Conservation (phyloP, 2,888 invertebrate genomes). For the Chloroclystis v-ata region DNA sequence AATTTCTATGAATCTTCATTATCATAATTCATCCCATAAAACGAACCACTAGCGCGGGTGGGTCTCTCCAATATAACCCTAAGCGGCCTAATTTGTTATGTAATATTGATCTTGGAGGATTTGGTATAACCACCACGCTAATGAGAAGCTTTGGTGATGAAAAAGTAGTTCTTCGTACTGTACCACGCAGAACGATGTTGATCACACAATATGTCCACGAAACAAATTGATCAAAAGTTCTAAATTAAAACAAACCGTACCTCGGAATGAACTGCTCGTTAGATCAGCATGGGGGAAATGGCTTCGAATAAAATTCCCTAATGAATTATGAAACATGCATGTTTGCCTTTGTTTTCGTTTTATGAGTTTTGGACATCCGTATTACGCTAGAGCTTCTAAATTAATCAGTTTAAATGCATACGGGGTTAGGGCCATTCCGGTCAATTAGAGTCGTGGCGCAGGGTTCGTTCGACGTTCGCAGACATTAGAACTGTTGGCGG, state of each 20-base stretch:
- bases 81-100: no score
- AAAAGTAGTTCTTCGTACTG: no score
- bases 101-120: no score
- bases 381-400: conserved; percentile 38
- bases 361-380: conserved; percentile 18
- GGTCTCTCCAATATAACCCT: no score
- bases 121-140: no score
- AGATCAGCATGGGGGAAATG: conserved; percentile 4
- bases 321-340: conserved; percentile 17
- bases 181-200: no score
- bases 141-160: no score
- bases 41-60: no score
- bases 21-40: no score
- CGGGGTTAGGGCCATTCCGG: conserved; percentile 55
- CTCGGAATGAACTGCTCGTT: background rate
- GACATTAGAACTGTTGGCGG: conserved; percentile 52
- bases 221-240: conserved; percentile 29
- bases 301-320: conserved; percentile 7
- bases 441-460: conserved; percentile 62
- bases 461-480: conserved; percentile 46
- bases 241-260: background rate
- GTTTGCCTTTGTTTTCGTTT: conserved; percentile 12
- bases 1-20: no score
- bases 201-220: no score
- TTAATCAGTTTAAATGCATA: conserved; percentile 34